Evolutionary conservation across 2,113 vertebrate species (phyloP).

Genomic region (Paracanthobrama guichenoti): DNA sequence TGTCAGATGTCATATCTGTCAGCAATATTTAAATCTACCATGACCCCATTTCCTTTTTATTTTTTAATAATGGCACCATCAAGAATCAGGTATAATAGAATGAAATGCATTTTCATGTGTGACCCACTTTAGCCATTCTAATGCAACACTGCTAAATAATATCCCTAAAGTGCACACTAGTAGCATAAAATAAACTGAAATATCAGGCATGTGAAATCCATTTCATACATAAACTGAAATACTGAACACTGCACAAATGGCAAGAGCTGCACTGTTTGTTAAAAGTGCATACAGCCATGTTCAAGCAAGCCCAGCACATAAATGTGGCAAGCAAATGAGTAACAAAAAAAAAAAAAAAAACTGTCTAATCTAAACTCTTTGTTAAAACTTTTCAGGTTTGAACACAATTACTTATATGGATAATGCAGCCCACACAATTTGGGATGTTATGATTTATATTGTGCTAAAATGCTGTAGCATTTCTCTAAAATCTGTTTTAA

Average conservation of each 20-base stretch:
- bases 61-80: neutral
- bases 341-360: neutral
- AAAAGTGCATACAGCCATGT: neutral
- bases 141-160: neutral
- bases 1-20: neutral
- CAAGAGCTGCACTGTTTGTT: neutral
- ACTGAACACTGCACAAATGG: neutral
- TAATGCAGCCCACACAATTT: neutral
- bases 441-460: neutral
- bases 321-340: neutral
- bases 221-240: neutral
- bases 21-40: slow-evolving; percentile 9
- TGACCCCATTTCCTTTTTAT: neutral
- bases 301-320: neutral
- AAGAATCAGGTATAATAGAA: neutral
- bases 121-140: slow-evolving; percentile 5
- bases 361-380: neutral
- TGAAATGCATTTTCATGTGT: neutral
- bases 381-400: neutral
- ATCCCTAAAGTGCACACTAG: neutral
- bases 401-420: neutral
- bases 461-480: neutral
- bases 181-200: neutral
- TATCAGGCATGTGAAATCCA: neutral
- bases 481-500: neutral